Conservation (phyloP, 2,113 vertebrate genomes). For the Mus spicilegus region DNA sequence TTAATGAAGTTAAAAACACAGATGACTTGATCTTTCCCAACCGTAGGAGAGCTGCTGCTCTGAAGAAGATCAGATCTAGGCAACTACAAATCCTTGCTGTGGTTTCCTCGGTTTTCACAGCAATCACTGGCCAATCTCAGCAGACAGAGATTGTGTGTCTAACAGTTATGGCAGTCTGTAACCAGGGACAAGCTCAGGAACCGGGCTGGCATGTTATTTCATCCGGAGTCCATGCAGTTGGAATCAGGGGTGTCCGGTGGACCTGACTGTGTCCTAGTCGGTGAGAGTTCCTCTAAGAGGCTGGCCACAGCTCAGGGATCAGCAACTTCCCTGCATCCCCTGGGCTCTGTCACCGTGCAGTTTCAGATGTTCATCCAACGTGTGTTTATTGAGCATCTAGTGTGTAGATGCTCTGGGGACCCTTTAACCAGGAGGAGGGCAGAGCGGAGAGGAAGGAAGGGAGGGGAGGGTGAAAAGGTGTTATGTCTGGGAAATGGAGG, state of each 20-base stretch:
- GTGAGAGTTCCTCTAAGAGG: not conserved
- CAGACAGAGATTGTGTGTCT: slow-evolving; percentile 86
- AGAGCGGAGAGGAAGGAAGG: not conserved
- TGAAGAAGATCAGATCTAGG: slow-evolving; percentile 84
- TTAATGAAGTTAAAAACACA: slow-evolving; percentile 87
- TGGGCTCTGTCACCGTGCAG: fast-evolving
- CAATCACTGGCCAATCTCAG: too few species aligned
- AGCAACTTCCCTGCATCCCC: not conserved
- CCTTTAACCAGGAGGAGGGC: not conserved
- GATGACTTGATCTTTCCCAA: slow-evolving; percentile 87
- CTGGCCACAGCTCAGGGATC: not conserved
- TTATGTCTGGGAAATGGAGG: not conserved
- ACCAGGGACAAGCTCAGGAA: slow-evolving; percentile 77
- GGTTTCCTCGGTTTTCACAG: slow-evolving; percentile 79
- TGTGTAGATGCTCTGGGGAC: not conserved
- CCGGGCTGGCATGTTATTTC: not conserved
- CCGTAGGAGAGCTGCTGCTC: slow-evolving; percentile 86
- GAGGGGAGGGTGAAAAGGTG: too few species aligned
- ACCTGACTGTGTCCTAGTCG: not conserved
- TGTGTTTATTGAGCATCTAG: not conserved
- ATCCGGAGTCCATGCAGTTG: not conserved
- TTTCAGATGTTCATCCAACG: fast-evolving
- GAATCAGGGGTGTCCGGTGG: slow-evolving; percentile 34
- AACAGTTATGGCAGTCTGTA: slow-evolving; percentile 87
- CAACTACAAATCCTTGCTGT: slow-evolving; percentile 86